These are phyloP conservation scores for Pammene aurita DNA, from an alignment of 2,888 invertebrate species.

Conservation along the genomic window DNA sequence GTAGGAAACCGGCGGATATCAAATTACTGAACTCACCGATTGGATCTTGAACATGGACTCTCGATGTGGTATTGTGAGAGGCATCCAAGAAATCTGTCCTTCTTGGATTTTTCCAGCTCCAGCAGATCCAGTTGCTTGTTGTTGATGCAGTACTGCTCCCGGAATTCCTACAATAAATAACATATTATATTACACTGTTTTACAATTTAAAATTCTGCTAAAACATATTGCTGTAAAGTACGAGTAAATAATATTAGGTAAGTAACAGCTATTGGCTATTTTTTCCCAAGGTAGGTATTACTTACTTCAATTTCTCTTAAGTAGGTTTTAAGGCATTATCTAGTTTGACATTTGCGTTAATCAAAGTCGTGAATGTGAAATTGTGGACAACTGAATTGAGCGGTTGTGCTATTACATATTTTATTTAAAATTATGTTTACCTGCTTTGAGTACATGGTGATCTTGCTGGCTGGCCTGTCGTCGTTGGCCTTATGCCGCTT, in stretches of 20 bases:
- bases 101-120: slow-evolving; percentile 85
- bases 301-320: neutral
- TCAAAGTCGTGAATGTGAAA: too few relatives aligned
- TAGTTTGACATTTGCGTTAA: too few relatives aligned
- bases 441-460: slow-evolving; percentile 90
- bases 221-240: too few relatives aligned
- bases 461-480: slow-evolving; percentile 80
- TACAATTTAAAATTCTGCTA: neutral
- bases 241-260: too few relatives aligned
- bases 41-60: slow-evolving; percentile 87
- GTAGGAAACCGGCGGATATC: too few relatives aligned
- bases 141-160: slow-evolving; percentile 97
- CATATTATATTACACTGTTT: neutral
- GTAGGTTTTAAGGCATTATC: too few relatives aligned
- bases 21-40: slow-evolving; percentile 72
- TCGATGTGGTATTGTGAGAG: slow-evolving; percentile 88
- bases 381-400: too few relatives aligned
- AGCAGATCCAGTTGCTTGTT: slow-evolving; percentile 93
- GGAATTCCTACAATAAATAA: slow-evolving; percentile 88
- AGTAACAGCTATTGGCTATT: too few relatives aligned
- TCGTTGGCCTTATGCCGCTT: slow-evolving; percentile 84
- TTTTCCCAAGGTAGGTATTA: too few relatives aligned
- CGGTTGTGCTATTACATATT: too few relatives aligned
- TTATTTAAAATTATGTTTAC: slow-evolving; percentile 56
- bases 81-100: slow-evolving; percentile 92